A percentile compares a stretch with the other conserved stretches of the same genome.
These are phyloP conservation scores for Bombus confusus DNA, from an alignment of 1,140 invertebrate genomes.

Conservation along the genomic window DNA sequence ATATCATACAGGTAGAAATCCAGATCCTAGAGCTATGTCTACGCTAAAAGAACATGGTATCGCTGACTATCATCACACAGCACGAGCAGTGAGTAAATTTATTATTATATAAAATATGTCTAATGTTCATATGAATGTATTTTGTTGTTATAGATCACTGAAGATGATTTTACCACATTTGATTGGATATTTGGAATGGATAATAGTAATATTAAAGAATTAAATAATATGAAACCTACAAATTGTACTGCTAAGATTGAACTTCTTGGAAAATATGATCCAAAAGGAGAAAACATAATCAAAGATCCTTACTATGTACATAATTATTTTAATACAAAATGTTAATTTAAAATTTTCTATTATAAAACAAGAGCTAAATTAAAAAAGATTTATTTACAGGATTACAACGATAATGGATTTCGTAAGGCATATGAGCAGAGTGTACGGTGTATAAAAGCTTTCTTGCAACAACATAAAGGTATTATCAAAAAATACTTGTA, in stretches of 20 bases:
- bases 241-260: conserved; percentile 87
- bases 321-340: conserved; percentile 44
- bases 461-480: conserved; percentile 78
- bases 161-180: conserved; percentile 89
- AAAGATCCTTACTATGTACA: conserved; percentile 94
- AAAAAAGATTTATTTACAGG: conserved; percentile 74
- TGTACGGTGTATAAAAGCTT: conserved; percentile 85
- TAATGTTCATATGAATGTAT: background rate
- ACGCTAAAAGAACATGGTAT: conserved; percentile 88
- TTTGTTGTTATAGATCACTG: conserved; percentile 83
- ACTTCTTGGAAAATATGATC: conserved; percentile 91
- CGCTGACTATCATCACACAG: conserved; percentile 88
- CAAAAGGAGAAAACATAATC: conserved; percentile 89
- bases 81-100: conserved; percentile 85
- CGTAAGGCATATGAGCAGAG: conserved; percentile 88
- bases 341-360: background rate
- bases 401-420: conserved; percentile 85
- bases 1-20: conserved; percentile 91
- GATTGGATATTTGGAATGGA: conserved; percentile 98
- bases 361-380: conserved; percentile 23
- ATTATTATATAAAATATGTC: background rate
- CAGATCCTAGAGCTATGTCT: conserved; percentile 88
- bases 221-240: conserved; percentile 85
- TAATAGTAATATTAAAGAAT: conserved; percentile 89
- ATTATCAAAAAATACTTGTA: background rate